A percentile compares a stretch with the other conserved stretches of the same genome.
These are phyloP conservation scores for Pedionomus torquatus DNA, from an alignment of 2,113 vertebrate genomes.

Conservation along the genomic window DNA sequence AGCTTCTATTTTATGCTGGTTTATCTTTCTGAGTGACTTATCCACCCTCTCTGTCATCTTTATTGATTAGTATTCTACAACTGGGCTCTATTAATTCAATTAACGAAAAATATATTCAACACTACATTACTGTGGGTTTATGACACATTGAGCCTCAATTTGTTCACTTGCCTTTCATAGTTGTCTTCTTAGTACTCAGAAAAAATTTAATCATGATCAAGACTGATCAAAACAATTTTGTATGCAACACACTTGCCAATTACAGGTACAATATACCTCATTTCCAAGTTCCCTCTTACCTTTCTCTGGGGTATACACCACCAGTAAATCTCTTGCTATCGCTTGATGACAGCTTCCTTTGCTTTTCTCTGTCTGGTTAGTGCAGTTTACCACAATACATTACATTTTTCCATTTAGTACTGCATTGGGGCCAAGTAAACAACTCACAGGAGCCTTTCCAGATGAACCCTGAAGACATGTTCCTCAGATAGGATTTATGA, in stretches of 20 bases:
- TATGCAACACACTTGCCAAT: not conserved
- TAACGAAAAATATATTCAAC: not conserved
- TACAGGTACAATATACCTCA: accelerated
- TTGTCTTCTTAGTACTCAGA: not conserved
- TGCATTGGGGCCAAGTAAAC: not conserved
- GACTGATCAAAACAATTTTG: not conserved
- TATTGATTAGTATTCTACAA: not conserved
- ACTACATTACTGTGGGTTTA: not conserved
- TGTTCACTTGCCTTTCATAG: not conserved
- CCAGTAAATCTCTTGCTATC: not conserved
- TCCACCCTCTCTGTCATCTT: not conserved
- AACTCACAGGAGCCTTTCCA: not conserved
- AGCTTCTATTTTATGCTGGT: not conserved
- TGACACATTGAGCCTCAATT: not conserved
- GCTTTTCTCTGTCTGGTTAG: not conserved
- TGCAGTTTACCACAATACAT: not conserved
- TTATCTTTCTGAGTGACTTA: not conserved
- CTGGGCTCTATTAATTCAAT: not conserved
- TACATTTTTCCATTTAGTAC: not conserved
- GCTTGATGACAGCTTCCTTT: not conserved
- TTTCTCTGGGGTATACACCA: not conserved
- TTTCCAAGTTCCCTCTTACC: not conserved
- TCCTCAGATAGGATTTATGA: not conserved
- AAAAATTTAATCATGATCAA: not conserved
- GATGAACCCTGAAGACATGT: not conserved